phyloP scores from a whole-genome alignment of 2,113 vertebrate species.

The Limanda limanda region DNA sequence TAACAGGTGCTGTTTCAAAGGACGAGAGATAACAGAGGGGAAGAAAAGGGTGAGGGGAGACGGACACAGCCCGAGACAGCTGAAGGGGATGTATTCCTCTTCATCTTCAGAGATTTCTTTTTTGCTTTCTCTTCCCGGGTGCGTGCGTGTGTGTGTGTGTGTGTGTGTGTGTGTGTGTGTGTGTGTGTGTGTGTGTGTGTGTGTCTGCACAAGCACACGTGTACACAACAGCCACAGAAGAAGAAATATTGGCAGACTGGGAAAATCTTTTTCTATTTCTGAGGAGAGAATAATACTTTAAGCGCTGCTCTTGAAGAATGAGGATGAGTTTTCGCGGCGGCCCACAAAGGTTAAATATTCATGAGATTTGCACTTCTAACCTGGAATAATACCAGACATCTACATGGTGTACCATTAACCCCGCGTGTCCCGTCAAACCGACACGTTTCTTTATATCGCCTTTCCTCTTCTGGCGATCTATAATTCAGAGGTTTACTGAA shows the following conservation, averaged over 20 bases:
- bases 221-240: not conserved
- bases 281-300: constrained; percentile 47
- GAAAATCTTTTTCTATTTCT: constrained; percentile 42
- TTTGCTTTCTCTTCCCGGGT: constrained; percentile 1
- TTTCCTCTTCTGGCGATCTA: constrained; percentile 1
- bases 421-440: not conserved
- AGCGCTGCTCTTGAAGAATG: constrained; percentile 19
- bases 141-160: not conserved
- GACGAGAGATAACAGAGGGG: constrained; percentile 68
- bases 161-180: not conserved
- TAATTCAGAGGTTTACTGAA: constrained; percentile 19
- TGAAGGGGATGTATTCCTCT: constrained; percentile 63
- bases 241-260: constrained; percentile 7
- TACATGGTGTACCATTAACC: constrained; percentile 11
- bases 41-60: constrained; percentile 42
- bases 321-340: constrained; percentile 6
- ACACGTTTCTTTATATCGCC: not conserved
- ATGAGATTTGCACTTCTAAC: constrained; percentile 28
- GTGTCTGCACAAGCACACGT: not conserved
- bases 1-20: constrained; percentile 82
- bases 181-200: not conserved
- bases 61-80: constrained; percentile 36
- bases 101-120: constrained; percentile 63
- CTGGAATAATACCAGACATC: not conserved
- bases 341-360: constrained; percentile 42